Evolutionary conservation across 1,140 invertebrate species (phyloP).

Genomic region (Pachypsylla venusta): DNA sequence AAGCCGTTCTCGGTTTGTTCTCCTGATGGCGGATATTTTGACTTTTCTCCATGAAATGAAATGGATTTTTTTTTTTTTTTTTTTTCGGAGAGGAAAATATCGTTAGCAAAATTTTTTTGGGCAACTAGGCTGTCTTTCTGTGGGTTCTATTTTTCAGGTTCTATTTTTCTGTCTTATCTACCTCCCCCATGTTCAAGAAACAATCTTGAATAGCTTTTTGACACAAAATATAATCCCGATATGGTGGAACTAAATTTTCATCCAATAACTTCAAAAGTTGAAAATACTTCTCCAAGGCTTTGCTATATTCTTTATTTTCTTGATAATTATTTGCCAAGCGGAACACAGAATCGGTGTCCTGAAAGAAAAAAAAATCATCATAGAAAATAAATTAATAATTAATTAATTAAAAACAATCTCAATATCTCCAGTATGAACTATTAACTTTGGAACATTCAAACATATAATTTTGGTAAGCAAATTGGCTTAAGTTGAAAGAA

Average conservation of each 20-base stretch:
- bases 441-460: no score
- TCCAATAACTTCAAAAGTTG: constrained; percentile 53
- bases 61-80: no score
- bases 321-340: constrained; percentile 45
- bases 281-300: constrained; percentile 50
- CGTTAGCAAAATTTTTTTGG: no score
- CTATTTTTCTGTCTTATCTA: constrained; percentile 9
- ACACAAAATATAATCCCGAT: constrained; percentile 63
- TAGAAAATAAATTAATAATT: background rate
- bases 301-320: constrained; percentile 41
- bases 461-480: no score
- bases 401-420: background rate
- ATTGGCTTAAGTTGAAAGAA: no score
- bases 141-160: no score
- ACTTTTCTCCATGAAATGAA: no score
- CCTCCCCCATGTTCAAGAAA: constrained; percentile 49
- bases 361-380: constrained; percentile 28
- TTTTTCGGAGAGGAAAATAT: no score
- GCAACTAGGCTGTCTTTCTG: no score
- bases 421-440: no score
- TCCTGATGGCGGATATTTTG: no score
- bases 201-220: constrained; percentile 64
- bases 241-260: constrained; percentile 52
- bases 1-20: no score
- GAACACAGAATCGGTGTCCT: constrained; percentile 57